These are phyloP conservation scores for Lissonota sp. DNA, from an alignment of 2,888 invertebrate genomes.

Conservation along the genomic window DNA sequence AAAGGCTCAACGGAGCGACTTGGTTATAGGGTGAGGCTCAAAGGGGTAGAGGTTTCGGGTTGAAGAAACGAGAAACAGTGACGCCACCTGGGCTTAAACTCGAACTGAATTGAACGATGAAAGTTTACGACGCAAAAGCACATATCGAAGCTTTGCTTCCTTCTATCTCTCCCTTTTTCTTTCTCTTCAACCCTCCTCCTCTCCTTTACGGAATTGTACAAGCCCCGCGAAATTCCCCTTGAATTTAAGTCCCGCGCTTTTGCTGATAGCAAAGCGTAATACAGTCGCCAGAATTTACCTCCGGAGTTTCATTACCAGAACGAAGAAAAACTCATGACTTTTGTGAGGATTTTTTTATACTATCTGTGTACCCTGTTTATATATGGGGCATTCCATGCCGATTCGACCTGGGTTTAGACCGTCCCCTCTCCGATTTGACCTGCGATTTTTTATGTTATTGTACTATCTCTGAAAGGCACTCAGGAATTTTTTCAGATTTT, in stretches of 20 bases:
- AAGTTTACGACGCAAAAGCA: constrained; percentile 60
- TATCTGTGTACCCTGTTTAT: background rate
- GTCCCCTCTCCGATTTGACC: too few relatives aligned
- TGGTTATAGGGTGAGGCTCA: constrained; percentile 13
- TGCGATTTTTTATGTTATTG: too few relatives aligned
- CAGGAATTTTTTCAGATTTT: too few relatives aligned
- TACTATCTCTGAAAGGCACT: too few relatives aligned
- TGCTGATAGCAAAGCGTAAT: background rate
- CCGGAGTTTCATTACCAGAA: constrained; percentile 9
- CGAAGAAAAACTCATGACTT: constrained; percentile 2
- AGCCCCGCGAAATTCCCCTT: constrained; percentile 46
- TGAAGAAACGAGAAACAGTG: constrained; percentile 30
- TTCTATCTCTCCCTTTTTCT: constrained; percentile 20
- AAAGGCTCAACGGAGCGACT: constrained; percentile 38
- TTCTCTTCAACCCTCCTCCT: background rate
- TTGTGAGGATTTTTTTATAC: constrained; percentile 13
- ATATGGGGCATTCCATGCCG: background rate
- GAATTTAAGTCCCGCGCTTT: constrained; percentile 52
- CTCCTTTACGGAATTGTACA: constrained; percentile 21
- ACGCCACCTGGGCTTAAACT: constrained; percentile 60
- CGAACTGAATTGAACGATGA: constrained; percentile 61
- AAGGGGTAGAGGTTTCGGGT: constrained; percentile 16
- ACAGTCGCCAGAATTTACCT: constrained; percentile 19
- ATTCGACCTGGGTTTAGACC: too few relatives aligned
- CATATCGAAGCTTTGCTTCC: constrained; percentile 44